Evolutionary conservation across 2,888 invertebrate genomes (phyloP).

Genomic region (Myopa tessellatipennis): DNA sequence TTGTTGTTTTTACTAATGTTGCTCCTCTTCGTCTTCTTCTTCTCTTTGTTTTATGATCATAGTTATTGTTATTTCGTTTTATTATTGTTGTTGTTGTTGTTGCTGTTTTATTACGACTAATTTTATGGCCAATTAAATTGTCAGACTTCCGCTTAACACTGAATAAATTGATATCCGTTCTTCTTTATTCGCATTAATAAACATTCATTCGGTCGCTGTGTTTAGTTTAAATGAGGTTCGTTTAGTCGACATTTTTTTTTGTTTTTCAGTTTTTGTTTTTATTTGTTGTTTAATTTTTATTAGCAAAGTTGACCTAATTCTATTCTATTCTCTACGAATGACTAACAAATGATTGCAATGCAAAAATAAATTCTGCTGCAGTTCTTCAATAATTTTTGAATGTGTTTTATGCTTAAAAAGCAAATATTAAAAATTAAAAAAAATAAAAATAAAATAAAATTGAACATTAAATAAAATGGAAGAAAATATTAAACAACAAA

Average conservation of each 20-base stretch:
- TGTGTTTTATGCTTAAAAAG: too few species aligned
- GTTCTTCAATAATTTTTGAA: too few species aligned
- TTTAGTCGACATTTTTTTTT: background rate
- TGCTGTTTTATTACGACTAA: background rate
- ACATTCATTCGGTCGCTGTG: background rate
- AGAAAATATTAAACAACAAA: too few species aligned
- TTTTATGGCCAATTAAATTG: background rate
- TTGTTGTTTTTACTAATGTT: too few species aligned
- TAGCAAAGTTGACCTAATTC: background rate
- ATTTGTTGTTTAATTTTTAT: background rate
- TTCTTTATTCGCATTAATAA: background rate
- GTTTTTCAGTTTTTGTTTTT: background rate
- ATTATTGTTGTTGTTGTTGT: background rate
- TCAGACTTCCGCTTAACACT: slow-evolving; percentile 8
- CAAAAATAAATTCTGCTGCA: too few species aligned
- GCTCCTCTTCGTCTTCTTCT: too few species aligned
- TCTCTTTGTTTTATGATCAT: too few species aligned
- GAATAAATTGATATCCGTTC: background rate
- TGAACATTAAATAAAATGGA: too few species aligned
- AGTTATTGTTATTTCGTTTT: too few species aligned
- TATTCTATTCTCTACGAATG: background rate
- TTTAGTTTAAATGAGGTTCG: background rate
- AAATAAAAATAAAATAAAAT: too few species aligned
- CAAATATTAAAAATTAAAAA: background rate
- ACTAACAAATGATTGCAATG: too few species aligned